phyloP scores from a whole-genome alignment of 2,888 invertebrate species.

The Pseudeuparius sepicola region DNA sequence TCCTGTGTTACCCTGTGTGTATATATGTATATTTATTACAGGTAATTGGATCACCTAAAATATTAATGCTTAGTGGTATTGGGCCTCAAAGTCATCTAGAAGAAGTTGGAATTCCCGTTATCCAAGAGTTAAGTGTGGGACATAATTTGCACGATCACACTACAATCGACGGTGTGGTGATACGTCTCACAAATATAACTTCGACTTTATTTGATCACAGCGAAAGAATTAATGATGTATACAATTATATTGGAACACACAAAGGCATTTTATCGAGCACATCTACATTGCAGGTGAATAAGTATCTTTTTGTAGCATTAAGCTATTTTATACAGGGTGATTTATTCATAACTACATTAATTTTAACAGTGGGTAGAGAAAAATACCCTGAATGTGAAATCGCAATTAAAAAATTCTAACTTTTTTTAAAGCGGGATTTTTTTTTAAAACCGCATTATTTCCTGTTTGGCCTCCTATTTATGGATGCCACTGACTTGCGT shows the following conservation, averaged over 20 bases:
- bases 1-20: too few relatives aligned
- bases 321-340: too few relatives aligned
- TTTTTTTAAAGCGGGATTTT: too few relatives aligned
- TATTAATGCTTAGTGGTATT: slow-evolving; percentile 54
- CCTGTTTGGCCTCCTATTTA: too few relatives aligned
- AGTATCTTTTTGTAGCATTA: too few relatives aligned
- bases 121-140: slow-evolving; percentile 57
- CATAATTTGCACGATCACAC: slow-evolving; percentile 64
- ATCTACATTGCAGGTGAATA: slow-evolving; percentile 45
- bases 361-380: too few relatives aligned
- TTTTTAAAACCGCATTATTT: too few relatives aligned
- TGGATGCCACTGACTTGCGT: too few relatives aligned
- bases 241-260: slow-evolving; percentile 36
- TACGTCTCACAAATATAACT: slow-evolving; percentile 46
- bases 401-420: too few relatives aligned
- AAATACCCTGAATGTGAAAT: too few relatives aligned
- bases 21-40: too few relatives aligned
- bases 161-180: slow-evolving; percentile 47
- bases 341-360: too few relatives aligned
- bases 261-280: slow-evolving; percentile 45
- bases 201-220: slow-evolving; percentile 38
- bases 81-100: slow-evolving; percentile 47
- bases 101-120: slow-evolving; percentile 42
- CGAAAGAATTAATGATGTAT: slow-evolving; percentile 38
- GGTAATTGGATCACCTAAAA: slow-evolving; percentile 49